A percentile compares a stretch with the other conserved stretches of the same genome.
Conservation (phyloP, 2,113 vertebrate genomes). For the Columba janthina region DNA sequence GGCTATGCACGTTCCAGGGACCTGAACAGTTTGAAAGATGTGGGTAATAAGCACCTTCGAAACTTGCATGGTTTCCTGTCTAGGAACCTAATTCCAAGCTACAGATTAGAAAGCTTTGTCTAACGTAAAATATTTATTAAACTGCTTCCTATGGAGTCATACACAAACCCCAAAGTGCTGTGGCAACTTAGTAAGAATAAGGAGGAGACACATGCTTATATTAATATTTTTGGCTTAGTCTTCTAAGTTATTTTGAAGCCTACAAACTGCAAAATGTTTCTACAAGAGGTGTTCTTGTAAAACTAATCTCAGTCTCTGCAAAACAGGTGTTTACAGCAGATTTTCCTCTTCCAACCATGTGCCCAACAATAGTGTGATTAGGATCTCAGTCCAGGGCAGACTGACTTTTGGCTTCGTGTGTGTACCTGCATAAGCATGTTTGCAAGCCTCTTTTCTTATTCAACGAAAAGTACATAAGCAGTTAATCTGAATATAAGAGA, state of each 20-base stretch:
- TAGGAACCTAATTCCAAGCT: background rate
- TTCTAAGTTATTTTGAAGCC: background rate
- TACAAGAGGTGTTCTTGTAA: background rate
- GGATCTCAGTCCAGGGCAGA: slow-evolving; percentile 35
- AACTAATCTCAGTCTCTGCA: slow-evolving; percentile 2
- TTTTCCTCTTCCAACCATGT: background rate
- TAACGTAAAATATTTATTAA: background rate
- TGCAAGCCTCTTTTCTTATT: background rate
- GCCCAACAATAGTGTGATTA: slow-evolving; percentile 34
- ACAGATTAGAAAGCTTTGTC: background rate
- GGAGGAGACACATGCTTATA: background rate
- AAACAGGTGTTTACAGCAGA: slow-evolving; percentile 40
- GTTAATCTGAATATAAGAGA: background rate
- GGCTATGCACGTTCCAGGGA: background rate
- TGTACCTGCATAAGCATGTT: background rate
- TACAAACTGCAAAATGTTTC: background rate
- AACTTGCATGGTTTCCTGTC: background rate
- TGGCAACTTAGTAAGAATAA: background rate
- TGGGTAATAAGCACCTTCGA: background rate
- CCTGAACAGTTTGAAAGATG: background rate
- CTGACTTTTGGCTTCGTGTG: slow-evolving; percentile 35
- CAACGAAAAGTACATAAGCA: background rate
- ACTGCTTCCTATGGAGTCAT: background rate
- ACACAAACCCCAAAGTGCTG: background rate
- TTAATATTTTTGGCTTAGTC: background rate